Percentiles rank a stretch among this genome's conserved stretches.
These are phyloP conservation scores for Leistus spinibarbis DNA, from an alignment of 2,888 invertebrate genomes.

Conservation along the genomic window DNA sequence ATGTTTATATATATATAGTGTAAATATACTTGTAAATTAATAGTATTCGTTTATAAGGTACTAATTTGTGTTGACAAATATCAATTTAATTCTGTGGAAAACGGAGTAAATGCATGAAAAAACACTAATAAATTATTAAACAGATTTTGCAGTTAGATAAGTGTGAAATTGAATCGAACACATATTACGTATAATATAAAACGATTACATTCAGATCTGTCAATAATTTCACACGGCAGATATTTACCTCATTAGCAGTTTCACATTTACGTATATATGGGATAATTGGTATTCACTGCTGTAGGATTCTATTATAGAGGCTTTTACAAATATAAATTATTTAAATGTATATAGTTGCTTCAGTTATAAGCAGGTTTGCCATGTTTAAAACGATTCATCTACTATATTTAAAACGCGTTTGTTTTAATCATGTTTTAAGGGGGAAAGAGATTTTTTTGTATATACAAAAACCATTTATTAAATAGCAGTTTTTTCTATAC, in stretches of 20 bases:
- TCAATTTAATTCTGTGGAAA: neutral
- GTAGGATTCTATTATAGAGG: too few relatives aligned
- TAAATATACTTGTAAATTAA: neutral
- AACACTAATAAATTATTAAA: neutral
- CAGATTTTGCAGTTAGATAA: neutral
- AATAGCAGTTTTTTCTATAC: too few relatives aligned
- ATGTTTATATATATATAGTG: neutral
- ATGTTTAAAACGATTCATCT: too few relatives aligned
- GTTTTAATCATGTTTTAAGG: too few relatives aligned
- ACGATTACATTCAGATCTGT: neutral
- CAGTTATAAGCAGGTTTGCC: too few relatives aligned
- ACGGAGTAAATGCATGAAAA: neutral
- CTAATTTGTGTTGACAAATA: neutral
- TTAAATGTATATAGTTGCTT: too few relatives aligned
- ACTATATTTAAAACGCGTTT: too few relatives aligned
- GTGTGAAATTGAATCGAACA: neutral
- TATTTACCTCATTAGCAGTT: neutral
- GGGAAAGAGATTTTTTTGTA: too few relatives aligned
- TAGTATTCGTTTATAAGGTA: neutral
- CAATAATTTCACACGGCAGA: neutral
- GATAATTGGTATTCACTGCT: too few relatives aligned
- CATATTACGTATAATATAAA: neutral
- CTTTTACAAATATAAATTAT: too few relatives aligned
- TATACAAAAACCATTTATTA: too few relatives aligned
- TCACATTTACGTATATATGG: too few relatives aligned